Evolutionary conservation across 2,888 invertebrate genomes (phyloP).

Genomic region (Tetramorium bicarinatum): DNA sequence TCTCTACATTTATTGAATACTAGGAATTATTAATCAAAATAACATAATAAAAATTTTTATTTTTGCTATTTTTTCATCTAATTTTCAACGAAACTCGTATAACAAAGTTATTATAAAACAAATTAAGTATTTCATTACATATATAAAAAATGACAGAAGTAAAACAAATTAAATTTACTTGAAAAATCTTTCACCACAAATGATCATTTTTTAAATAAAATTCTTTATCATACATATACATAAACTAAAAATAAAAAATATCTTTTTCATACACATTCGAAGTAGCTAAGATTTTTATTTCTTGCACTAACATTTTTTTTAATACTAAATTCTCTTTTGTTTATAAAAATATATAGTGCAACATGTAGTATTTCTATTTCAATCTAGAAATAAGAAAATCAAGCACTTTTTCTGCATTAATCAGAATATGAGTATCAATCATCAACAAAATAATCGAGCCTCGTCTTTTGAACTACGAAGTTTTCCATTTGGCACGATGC

Average conservation of each 20-base stretch:
- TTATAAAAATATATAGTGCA: background rate
- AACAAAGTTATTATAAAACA: slow-evolving; percentile 9
- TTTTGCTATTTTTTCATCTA: background rate
- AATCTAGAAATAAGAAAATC: background rate
- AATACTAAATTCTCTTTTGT: background rate
- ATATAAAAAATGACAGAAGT: background rate
- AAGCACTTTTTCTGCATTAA: background rate
- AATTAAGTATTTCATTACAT: background rate
- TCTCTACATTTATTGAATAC: slow-evolving; percentile 59
- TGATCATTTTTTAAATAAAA: background rate
- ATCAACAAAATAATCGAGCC: background rate
- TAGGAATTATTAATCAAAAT: background rate
- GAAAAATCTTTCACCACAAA: background rate
- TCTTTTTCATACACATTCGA: background rate
- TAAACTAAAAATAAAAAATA: background rate
- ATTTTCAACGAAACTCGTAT: background rate
- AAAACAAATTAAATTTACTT: background rate
- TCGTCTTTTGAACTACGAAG: slow-evolving; percentile 21
- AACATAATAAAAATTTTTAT: slow-evolving; percentile 22
- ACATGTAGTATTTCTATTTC: background rate
- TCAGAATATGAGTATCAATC: slow-evolving; percentile 4
- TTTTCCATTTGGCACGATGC: slow-evolving; percentile 30
- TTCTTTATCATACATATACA: background rate
- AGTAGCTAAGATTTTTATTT: background rate
- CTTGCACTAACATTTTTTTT: background rate